These are phyloP conservation scores for Spermophilus dauricus DNA, from an alignment of 2,113 vertebrate genomes.

Conservation along the genomic window DNA sequence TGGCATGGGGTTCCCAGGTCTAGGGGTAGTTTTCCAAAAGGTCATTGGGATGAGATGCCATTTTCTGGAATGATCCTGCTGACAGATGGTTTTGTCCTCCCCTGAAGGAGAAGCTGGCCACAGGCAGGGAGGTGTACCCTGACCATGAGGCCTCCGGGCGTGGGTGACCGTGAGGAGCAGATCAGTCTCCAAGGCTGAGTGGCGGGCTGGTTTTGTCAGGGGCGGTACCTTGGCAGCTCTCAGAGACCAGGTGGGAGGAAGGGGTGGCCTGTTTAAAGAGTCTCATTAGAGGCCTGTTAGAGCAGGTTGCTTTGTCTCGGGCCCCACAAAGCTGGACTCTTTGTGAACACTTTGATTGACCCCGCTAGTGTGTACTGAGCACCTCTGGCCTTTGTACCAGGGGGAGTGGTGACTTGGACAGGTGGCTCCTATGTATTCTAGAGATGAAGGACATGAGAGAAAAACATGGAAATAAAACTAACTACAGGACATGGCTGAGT, in stretches of 20 bases:
- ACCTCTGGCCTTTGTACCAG: neutral
- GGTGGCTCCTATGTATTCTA: neutral
- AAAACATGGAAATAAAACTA: neutral
- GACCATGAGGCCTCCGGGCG: neutral
- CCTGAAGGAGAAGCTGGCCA: neutral
- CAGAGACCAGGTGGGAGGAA: neutral
- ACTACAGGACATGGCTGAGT: neutral
- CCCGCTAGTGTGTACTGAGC: neutral
- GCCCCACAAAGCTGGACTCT: constrained; percentile 2
- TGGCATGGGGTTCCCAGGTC: neutral
- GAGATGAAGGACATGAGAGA: neutral
- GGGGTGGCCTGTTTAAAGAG: constrained; percentile 38
- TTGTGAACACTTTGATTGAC: neutral
- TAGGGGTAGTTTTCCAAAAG: neutral
- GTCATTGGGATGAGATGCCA: neutral
- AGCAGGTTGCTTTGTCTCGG: constrained; percentile 23
- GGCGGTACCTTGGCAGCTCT: neutral
- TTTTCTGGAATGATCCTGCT: neutral
- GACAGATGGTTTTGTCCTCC: neutral
- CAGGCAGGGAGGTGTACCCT: neutral
- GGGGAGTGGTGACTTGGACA: neutral
- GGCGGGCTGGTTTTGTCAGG: neutral
- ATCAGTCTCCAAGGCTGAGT: neutral
- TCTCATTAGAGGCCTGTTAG: constrained; percentile 46
- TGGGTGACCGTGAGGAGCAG: neutral